Percentiles rank a stretch among this genome's conserved stretches.
Conservation (phyloP, 2,113 vertebrate genomes). For the Chaetura pelagica region DNA sequence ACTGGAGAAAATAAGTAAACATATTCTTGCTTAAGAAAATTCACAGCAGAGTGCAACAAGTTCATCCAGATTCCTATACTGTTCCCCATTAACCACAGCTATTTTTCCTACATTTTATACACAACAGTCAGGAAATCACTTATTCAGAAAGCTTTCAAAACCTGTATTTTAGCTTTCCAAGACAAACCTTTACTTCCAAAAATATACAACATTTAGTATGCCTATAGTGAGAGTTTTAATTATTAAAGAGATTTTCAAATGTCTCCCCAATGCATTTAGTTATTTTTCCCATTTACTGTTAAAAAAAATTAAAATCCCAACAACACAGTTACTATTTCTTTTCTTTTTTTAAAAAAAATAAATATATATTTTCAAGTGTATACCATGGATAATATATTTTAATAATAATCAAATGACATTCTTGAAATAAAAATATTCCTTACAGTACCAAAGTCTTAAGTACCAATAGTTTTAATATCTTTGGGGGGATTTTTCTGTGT, state of each 20-base stretch:
- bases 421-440: neutral
- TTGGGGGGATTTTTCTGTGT: neutral
- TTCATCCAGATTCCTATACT: neutral
- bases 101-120: slow-evolving; percentile 1
- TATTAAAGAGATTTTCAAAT: neutral
- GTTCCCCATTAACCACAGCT: neutral
- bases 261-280: neutral
- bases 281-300: neutral
- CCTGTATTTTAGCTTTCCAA: neutral
- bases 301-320: neutral
- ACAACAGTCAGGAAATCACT: neutral
- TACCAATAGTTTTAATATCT: neutral
- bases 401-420: neutral
- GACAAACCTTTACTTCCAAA: neutral
- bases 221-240: neutral
- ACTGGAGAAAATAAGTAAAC: neutral
- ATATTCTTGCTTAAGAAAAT: neutral
- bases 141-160: neutral
- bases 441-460: neutral
- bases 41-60: neutral
- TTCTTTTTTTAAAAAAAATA: too few species aligned
- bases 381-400: neutral
- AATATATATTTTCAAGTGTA: neutral
- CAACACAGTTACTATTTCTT: neutral
- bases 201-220: neutral